Evolutionary conservation across 2,113 vertebrate species (phyloP), one percentile per base, ranked within the genome.

Genomic region (Grammomys dolichurus): DNA sequence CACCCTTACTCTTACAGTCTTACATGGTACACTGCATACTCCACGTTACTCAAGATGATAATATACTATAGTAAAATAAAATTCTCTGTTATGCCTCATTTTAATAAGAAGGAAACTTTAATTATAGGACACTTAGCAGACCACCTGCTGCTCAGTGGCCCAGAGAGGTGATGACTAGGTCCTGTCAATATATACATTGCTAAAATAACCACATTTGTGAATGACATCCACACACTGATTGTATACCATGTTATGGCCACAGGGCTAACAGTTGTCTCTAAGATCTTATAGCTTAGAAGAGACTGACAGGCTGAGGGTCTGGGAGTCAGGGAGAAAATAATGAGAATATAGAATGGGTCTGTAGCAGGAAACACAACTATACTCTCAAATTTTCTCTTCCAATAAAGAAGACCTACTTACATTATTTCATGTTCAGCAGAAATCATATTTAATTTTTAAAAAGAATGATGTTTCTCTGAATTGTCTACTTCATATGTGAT

Each of bases 381-480:
- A 56, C 11, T 46, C 31, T 72, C 31, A 80, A 75, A 65, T 67
- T 58, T 4, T 28, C 2, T 87, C 73, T 36, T 95, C 14, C 51
- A n/a, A n/a, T 36, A 6, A 72, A 19, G 16, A 72, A 36, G 2
- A 87, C 40, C 40, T 43, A 22, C 2, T 2, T 11, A 2, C 88
- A 31, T 69, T 91, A 60, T 46, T 46, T 91, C 77, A 86, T n/a
- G 14, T 58, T 93, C 3, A 70, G 24, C 60, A 3, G 2, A 77
- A 95, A 94, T 31, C 22, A 87, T 14, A 46, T 54, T 87, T 48
- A 86, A 86, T 56, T 90, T 84, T 87, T 88, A 72, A 60, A 92
- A 26, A 67, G 14, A 51, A 40, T 63, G 22, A 28, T 46, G 31
- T 28, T 82, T 46, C 17, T 63, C 58, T 85, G 7, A 65, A 43